Base-by-base conservation (phyloP, 2,888 invertebrate species). In the Hofmannophila pseudospretella region DNA sequence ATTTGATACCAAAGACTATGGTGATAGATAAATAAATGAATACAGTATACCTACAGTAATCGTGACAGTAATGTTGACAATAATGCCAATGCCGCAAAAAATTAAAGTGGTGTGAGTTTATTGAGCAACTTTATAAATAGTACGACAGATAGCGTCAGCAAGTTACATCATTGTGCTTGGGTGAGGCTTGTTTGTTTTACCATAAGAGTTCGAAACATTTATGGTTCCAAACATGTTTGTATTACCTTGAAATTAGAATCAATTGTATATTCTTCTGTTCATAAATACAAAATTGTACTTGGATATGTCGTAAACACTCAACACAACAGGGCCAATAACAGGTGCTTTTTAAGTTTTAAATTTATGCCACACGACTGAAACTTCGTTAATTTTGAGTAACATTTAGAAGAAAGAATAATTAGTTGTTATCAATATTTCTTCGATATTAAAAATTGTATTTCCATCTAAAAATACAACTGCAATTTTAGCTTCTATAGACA, bases 141-240 rank as follows among this genome's bases (percentile, higher is more conserved):
- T 49, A 51, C 46, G 45, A 48, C 49, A 49, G 49, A 69, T 68
- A 70, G 42, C 73, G 72, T 77, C 75, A 75, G 53, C 55, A 40
- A 45, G 59, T 78, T 77, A 75, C 74, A 77, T 79, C 78, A 79
- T 58, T 63, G 49, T 39, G 51, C 41, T 43, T 68, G 67, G 74
- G 74, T 54, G 73, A 72, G 61, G 64, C 58, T 58, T 67, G 57
- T 69, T 67, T 67, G 54, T 58, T 62, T 57, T 61, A 51, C 67
- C 66, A 68, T 67, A 45, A 60, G 48, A 54, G 58, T 61, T 56
- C 45, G 51, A 61, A 60, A 58, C 50, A 59, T 54, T 62, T 52
- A 57, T 4, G 5, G 16, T 16, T 16, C 5, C 3, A 16, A 49
- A 47, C 39, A 43, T 38, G 42, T 53, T 41, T 34, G 41, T 43